Percentiles rank a stretch among this genome's conserved stretches.
phyloP scores from a whole-genome alignment of 2,888 invertebrate species.

The Caenorhabditis sulstoni region DNA sequence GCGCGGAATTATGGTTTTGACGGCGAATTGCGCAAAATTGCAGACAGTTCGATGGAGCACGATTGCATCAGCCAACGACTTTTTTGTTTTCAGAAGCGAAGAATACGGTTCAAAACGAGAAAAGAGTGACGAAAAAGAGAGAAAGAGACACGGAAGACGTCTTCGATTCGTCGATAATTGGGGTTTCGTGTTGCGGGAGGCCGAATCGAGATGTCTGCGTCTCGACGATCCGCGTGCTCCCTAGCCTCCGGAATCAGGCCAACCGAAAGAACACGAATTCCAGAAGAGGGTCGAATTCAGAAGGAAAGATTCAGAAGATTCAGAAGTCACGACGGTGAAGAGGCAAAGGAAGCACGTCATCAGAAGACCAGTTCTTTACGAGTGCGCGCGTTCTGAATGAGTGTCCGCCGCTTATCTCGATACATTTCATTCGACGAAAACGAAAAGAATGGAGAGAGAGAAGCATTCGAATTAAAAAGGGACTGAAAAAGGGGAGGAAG shows the following conservation, averaged over 20 bases:
- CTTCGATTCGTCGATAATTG: constrained; percentile 26
- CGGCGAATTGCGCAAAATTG: too few relatives aligned
- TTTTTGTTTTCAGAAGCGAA: too few relatives aligned
- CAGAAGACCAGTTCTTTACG: constrained; percentile 7
- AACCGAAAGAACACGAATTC: constrained; percentile 27
- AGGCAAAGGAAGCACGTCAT: background rate
- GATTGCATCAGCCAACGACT: too few relatives aligned
- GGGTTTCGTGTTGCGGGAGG: constrained; percentile 23
- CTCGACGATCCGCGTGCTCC: constrained; percentile 22
- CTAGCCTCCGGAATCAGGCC: constrained; percentile 31
- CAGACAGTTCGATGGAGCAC: too few relatives aligned
- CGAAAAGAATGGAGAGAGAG: background rate
- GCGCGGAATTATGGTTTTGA: too few relatives aligned
- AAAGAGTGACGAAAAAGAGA: background rate
- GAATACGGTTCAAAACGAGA: background rate
- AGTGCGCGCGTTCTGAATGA: constrained; percentile 16
- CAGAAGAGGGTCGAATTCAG: constrained; percentile 23
- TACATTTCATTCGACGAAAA: constrained; percentile 45
- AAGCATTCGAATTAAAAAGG: constrained; percentile 28
- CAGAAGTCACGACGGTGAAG: constrained; percentile 8
- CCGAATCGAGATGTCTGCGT: constrained; percentile 24
- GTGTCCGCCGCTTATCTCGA: constrained; percentile 30
- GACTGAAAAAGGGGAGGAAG: constrained; percentile 16
- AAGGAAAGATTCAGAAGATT: background rate
- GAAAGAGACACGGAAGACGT: background rate